Conservation (phyloP, 2,888 invertebrate species). For the Choreutis nemorana region DNA sequence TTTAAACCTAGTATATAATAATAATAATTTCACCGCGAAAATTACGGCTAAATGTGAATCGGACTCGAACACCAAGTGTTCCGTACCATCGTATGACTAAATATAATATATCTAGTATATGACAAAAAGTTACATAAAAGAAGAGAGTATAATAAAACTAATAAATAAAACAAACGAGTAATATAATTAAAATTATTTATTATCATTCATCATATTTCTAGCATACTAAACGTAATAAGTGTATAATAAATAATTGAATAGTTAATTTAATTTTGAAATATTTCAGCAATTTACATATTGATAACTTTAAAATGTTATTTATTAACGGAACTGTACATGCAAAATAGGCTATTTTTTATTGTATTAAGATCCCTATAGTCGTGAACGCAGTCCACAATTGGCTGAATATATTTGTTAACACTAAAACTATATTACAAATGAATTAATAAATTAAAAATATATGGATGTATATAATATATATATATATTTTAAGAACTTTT, state of each 20-base stretch:
- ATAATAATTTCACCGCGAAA: no score
- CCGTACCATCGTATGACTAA: no score
- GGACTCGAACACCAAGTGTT: no score
- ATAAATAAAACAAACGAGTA: constrained; percentile 48
- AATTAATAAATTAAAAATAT: constrained; percentile 14
- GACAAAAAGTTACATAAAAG: no score
- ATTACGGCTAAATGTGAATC: no score
- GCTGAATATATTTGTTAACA: constrained; percentile 20
- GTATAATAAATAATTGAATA: constrained; percentile 68
- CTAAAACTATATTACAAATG: constrained; percentile 10
- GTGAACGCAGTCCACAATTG: constrained; percentile 30
- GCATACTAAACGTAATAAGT: constrained; percentile 69
- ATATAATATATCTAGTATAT: no score
- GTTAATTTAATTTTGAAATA: constrained; percentile 62
- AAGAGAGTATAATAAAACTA: no score
- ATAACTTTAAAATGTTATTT: constrained; percentile 49
- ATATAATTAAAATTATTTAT: constrained; percentile 70
- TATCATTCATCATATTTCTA: constrained; percentile 68
- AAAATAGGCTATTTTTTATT: constrained; percentile 60
- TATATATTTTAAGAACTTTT: no score
- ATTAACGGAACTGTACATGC: constrained; percentile 48
- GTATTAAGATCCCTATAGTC: constrained; percentile 46
- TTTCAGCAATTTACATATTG: constrained; percentile 60
- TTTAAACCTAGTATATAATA: no score
- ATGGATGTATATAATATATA: no score